Percentiles rank a stretch among this genome's conserved stretches.
Evolutionary conservation across 2,888 invertebrate genomes (phyloP).

Genomic region (Fragum fragum): DNA sequence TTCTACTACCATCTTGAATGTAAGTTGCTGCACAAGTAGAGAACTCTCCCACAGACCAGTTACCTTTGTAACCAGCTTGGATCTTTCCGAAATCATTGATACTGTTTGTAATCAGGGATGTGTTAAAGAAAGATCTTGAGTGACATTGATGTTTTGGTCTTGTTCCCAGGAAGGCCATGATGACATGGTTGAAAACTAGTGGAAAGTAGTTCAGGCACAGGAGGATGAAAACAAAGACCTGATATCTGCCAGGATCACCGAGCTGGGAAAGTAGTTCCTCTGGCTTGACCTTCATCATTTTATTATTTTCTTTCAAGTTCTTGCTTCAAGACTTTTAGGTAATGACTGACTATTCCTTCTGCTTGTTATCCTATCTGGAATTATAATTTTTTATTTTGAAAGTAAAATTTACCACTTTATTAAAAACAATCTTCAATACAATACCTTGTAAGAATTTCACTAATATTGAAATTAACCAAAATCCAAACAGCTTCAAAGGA

Average conservation of each 20-base stretch:
- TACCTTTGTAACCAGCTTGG: background rate
- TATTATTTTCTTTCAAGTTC: no score
- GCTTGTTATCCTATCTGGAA: no score
- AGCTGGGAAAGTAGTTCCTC: constrained; percentile 74
- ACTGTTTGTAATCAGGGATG: constrained; percentile 25
- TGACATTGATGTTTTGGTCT: constrained; percentile 71
- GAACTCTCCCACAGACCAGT: constrained; percentile 14
- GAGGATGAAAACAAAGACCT: constrained; percentile 76
- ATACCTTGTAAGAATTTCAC: no score
- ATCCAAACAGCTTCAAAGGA: no score
- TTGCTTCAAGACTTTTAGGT: no score
- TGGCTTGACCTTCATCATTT: constrained; percentile 66
- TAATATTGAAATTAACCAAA: no score
- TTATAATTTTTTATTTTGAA: no score
- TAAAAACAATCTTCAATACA: no score
- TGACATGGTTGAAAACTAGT: constrained; percentile 81
- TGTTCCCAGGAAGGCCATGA: constrained; percentile 81
- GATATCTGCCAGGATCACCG: constrained; percentile 77
- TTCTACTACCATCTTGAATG: constrained; percentile 47
- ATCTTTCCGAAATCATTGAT: constrained; percentile 23
- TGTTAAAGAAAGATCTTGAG: constrained; percentile 30
- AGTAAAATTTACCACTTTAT: no score
- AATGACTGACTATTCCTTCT: no score
- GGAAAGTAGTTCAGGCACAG: constrained; percentile 80
- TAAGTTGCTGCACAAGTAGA: constrained; percentile 60